Base-by-base conservation (phyloP, 2,797 vertebrate genomes). In the Morelia viridis region DNA sequence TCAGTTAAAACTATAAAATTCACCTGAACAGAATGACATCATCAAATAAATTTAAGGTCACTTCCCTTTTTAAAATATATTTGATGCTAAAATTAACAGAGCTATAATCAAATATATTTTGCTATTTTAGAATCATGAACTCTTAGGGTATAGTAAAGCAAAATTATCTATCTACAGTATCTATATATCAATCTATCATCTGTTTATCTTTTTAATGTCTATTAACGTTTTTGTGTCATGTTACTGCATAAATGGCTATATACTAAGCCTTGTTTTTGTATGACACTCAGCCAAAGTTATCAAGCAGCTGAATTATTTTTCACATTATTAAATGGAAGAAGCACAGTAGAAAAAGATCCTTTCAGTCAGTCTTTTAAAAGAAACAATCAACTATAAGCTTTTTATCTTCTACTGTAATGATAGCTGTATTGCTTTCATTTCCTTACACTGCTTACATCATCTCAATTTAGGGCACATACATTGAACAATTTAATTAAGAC, bases 371-470 rank as follows among this genome's bases (percentile, higher is more conserved):
- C 31, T 86, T 60, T 60, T 90, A 22, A 90, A 71, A 0, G 0
- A 88, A 87, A 94, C 46, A 46, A 76, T 57, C 85, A 91, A 68
- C 88, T 88, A 90, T 58, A 92, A 93, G 88, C 26, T 95, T 88
- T 93, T 96, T 93, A 96, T 96, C 87, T 94, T 93, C 86, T 95
- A 65, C 94, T 90, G 93, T 61, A 88, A 24, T 94, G 95, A 93
- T 92, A 12, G 94, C 93, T 93, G 91, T 90, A 91, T 91, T 61
- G 71, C 87, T 94, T 94, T 93, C 93, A 94, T 89, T 94, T 85
- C 94, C 87, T 94, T 84, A 87, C 87, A 93, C 90, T 95, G 94
- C 95, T 95, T 92, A 93, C 61, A 91, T 86, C 92, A 94, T 89
- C 95, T 95, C 93, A 95, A 53, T 62, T 94, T 95, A 94, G 89